phyloP scores from a whole-genome alignment of 2,797 vertebrate species.

The Macropus fuliginosus region DNA sequence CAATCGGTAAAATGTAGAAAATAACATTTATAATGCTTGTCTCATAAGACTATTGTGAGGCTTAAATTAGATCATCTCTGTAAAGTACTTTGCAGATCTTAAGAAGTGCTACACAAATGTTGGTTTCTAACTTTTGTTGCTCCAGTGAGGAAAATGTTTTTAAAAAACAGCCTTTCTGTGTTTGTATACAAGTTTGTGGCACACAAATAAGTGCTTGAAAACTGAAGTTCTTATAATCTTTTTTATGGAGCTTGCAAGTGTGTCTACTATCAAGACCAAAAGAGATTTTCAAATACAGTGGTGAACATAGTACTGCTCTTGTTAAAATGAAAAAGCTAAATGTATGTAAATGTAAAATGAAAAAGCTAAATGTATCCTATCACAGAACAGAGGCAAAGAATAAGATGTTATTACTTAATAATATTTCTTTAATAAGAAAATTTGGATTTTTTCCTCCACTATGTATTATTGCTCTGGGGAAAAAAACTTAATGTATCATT shows the following conservation, averaged over 20 bases:
- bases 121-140: background rate
- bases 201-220: background rate
- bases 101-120: background rate
- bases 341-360: background rate
- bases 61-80: background rate
- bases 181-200: background rate
- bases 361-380: conserved; percentile 28
- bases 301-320: background rate
- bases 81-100: background rate
- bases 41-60: background rate
- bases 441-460: background rate
- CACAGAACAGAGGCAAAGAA: conserved; percentile 24
- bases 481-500: conserved; percentile 2
- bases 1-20: background rate
- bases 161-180: background rate
- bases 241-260: background rate
- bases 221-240: background rate
- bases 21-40: background rate
- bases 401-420: conserved; percentile 20
- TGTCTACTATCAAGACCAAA: background rate
- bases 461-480: background rate
- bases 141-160: background rate
- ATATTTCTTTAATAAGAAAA: background rate
- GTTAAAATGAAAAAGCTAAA: conserved; percentile 22
- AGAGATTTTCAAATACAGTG: background rate